Base-by-base conservation (phyloP, 2,888 invertebrate genomes). In the Thymelicus sylvestris region DNA sequence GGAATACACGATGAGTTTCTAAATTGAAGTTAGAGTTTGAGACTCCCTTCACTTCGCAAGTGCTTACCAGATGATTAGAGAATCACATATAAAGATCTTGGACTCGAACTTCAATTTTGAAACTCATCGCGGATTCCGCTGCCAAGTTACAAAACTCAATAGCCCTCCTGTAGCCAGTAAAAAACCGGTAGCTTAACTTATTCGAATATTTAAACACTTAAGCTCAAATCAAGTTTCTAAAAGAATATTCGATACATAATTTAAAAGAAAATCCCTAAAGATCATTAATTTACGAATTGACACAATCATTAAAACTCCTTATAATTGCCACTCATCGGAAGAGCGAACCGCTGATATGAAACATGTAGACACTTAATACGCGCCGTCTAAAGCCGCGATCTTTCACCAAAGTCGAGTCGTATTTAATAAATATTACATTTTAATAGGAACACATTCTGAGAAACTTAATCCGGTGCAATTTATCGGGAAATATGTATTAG, bases 401-500 rank as follows among this genome's bases (percentile, higher is more conserved):
- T 59, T 59, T 59, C 39, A 59, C 59, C 59, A 59, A 38, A 13
- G 38, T 38, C 7, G 59, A 39, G 59, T 59, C 38, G 59, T 59
- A 39, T 59, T 74, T 74, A 76, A 74, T 74, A 72, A 76, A 70
- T 74, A 72, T 72, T 71, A 72, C 72, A 75, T 68, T 74, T 75
- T 77, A 75, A 74, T 75, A 74, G 74, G 52, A 68, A 47, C 64
- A 64, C 67, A 67, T 83, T 80, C 80, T 80, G 77, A 84, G 88
- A 86, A 89, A 88, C 80, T 74, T 78, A 82, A 90, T 85, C 82
- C 84, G 78, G 81, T 72, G 85, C 79, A 83, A 86, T 86, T 86
- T 84, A 88, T 86, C 82, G 79, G 85, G 86, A 87, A 84, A 88
- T 88, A 88, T 87, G 87, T 87, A 86, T 87, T 84, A 87, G 80